phyloP scores from a whole-genome alignment of 2,797 vertebrate species.

The Hydrophis major region DNA sequence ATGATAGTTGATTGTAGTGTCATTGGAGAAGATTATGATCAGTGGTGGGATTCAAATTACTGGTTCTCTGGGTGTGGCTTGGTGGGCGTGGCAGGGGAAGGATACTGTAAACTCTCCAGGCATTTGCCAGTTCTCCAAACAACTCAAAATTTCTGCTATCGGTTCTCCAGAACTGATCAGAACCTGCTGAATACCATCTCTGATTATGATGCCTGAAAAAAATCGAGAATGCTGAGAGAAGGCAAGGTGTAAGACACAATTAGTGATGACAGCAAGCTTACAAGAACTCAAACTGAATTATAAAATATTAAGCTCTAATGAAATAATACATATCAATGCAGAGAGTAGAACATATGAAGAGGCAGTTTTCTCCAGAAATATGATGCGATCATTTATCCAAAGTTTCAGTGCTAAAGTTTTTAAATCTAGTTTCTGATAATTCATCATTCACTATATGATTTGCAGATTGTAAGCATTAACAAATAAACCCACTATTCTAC shows the following conservation, averaged over 20 bases:
- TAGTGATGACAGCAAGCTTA: not conserved
- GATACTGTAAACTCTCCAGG: too few relatives aligned
- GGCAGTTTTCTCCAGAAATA: not conserved
- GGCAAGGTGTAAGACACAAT: not conserved
- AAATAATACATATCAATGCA: not conserved
- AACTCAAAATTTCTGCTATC: too few relatives aligned
- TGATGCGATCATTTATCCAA: not conserved
- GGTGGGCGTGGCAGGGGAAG: too few relatives aligned
- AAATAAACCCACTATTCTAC: not conserved
- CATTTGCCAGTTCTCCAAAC: too few relatives aligned
- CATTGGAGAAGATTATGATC: not conserved
- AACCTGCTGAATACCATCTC: too few relatives aligned
- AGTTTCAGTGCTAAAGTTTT: not conserved
- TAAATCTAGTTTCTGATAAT: not conserved
- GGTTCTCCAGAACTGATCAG: too few relatives aligned
- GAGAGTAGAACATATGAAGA: not conserved
- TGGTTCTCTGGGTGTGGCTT: too few relatives aligned
- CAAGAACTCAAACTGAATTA: not conserved
- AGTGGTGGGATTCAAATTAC: too few relatives aligned
- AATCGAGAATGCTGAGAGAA: not conserved
- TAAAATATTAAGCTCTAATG: not conserved
- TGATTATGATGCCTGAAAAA: not conserved
- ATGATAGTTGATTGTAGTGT: not conserved
- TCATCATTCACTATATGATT: not conserved
- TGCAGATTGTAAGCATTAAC: not conserved